Evolutionary conservation across 2,888 invertebrate genomes (phyloP), one percentile per base, ranked within the genome.

Genomic region (Trissoscelio sp.): DNA sequence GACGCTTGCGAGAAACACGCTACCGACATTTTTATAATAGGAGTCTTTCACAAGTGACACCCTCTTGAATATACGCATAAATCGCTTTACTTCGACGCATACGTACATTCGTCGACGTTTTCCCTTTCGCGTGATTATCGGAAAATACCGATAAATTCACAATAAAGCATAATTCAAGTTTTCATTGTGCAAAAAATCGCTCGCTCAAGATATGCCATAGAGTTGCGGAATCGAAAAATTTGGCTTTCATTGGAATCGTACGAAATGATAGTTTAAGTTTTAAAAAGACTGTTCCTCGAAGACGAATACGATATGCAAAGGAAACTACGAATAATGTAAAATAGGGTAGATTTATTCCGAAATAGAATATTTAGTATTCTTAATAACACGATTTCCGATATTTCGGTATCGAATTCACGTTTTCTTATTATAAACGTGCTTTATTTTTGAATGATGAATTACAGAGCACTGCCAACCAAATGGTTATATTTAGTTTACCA

Each of bases 1-100:
- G 79, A 75, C 72, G 72, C 48, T 79, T 62, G 75, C 78, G 74
- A 82, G 72, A 82, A 79, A 82, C 79, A 82, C 79, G 79, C 77
- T 53, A 67, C 42, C 77, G 79, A 82, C 82, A 46, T 82, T 82
- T 79, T 82, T 77, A 82, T 82, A 82, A 82, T 79, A 18, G 74
- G 79, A 79, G 75, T 70, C 81, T 79, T 79, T 79, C 75, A 73
- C 28, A 62, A 79, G 62, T 82, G 82, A 82, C 79, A 79, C 82
- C 60, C 81, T 82, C 78, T 79, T 82, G 78, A 82, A 82, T 79
- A 60, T 62, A 64, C 77, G 77, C 79, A 82, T 70, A 79, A 81
- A 74, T 74, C 78, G 78, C 73, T 78, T 81, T 64, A 60, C 77
- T 62, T 69, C 74, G 51, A 66, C 74, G 70, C 70, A 42, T 75